Evolutionary conservation across 2,113 vertebrate genomes (phyloP).

Genomic region (Corythaixoides concolor): DNA sequence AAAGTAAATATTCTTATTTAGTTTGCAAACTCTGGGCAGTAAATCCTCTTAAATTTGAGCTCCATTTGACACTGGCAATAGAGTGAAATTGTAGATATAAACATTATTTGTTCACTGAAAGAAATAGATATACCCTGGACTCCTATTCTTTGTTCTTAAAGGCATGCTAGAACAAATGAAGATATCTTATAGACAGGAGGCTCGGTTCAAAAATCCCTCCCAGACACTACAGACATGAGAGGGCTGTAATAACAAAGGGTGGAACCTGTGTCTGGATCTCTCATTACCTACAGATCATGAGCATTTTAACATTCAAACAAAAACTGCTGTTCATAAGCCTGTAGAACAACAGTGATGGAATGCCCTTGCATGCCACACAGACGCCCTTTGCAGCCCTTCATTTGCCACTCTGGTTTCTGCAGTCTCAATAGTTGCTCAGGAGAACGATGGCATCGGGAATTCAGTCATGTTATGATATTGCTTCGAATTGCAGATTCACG

Average conservation of each 20-base stretch:
- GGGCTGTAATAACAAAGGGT: background rate
- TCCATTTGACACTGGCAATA: background rate
- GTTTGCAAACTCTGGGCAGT: background rate
- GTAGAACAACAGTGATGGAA: background rate
- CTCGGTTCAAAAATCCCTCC: background rate
- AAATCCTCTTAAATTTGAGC: background rate
- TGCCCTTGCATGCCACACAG: background rate
- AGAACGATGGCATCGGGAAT: background rate
- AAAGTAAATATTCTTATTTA: background rate
- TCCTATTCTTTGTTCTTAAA: background rate
- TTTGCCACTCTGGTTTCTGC: background rate
- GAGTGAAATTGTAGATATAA: background rate
- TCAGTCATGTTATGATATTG: background rate
- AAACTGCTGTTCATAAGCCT: background rate
- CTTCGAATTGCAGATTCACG: background rate
- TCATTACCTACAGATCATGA: background rate
- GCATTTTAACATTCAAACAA: background rate
- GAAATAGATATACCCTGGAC: background rate
- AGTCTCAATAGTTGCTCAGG: background rate
- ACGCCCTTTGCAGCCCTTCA: background rate
- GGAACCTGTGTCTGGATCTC: background rate
- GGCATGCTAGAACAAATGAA: background rate
- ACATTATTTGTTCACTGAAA: background rate
- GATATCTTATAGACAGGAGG: background rate
- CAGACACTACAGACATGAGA: background rate